phyloP scores from a whole-genome alignment of 2,797 vertebrate species.

The Fistularia tabacaria region DNA sequence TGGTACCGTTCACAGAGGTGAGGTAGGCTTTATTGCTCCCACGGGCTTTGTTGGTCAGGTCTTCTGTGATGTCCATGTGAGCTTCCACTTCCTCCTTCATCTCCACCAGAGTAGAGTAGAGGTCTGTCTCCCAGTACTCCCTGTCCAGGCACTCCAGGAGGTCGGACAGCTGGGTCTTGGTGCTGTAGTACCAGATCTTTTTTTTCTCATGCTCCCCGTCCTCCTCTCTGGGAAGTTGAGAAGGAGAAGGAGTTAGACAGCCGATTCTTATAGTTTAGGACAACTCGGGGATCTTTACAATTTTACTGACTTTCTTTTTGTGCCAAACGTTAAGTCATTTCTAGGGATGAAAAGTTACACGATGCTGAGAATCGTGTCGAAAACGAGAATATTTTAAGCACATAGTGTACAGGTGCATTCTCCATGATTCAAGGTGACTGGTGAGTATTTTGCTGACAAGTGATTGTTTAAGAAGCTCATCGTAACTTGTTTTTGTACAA shows the following conservation, averaged over 20 bases:
- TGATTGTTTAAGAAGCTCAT: no score
- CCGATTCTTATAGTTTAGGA: background rate
- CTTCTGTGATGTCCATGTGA: constrained; percentile 96
- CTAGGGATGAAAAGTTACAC: no score
- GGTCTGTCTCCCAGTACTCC: constrained; percentile 92
- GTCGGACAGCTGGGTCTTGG: constrained; percentile 87
- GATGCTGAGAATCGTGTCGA: no score
- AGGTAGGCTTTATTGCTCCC: constrained; percentile 91
- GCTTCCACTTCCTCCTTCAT: constrained; percentile 88
- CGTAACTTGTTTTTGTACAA: no score
- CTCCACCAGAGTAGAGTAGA: constrained; percentile 86
- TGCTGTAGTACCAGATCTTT: constrained; percentile 97
- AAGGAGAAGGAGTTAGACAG: background rate
- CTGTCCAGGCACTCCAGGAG: constrained; percentile 86
- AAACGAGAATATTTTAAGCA: no score
- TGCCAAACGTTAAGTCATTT: no score
- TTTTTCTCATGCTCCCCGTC: constrained; percentile 89
- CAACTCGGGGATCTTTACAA: no score
- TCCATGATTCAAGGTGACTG: no score
- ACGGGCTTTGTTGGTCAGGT: constrained; percentile 94
- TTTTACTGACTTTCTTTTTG: no score
- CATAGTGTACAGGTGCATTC: no score
- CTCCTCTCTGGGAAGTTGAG: constrained; percentile 80
- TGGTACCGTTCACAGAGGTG: constrained; percentile 86
- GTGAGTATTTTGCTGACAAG: no score